These are phyloP conservation scores for Sebastes oblongus DNA, from an alignment of 2,797 vertebrate species.

Conservation along the genomic window DNA sequence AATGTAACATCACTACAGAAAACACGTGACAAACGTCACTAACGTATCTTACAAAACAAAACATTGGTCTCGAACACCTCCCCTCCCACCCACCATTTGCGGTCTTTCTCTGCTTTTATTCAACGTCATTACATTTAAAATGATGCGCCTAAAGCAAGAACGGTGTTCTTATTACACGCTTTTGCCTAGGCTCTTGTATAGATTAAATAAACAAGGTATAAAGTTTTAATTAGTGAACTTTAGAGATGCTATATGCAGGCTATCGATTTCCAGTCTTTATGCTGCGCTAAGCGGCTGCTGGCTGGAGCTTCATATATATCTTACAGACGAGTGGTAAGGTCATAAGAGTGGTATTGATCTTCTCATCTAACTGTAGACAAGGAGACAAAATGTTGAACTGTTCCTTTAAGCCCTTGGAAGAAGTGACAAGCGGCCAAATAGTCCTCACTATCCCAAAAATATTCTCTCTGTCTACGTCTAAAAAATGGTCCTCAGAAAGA, in stretches of 20 bases:
- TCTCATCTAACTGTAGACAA: background rate
- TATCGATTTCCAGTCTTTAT: background rate
- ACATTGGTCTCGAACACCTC: too few relatives aligned
- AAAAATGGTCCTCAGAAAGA: conserved; percentile 1
- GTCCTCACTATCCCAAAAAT: background rate
- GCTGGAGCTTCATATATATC: background rate
- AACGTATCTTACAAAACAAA: too few relatives aligned
- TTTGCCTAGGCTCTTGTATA: too few relatives aligned
- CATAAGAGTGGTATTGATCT: background rate
- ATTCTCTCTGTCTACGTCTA: background rate
- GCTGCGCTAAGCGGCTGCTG: background rate
- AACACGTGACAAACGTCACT: too few relatives aligned
- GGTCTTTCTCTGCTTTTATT: too few relatives aligned
- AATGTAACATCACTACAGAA: too few relatives aligned
- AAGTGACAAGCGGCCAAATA: background rate
- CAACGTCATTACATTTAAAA: too few relatives aligned
- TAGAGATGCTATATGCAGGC: background rate
- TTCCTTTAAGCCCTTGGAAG: background rate
- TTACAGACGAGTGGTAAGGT: too few relatives aligned
- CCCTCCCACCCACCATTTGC: too few relatives aligned
- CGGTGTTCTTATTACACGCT: too few relatives aligned
- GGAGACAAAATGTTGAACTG: background rate
- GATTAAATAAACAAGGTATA: background rate
- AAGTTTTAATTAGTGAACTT: background rate
- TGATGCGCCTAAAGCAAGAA: too few relatives aligned